phyloP scores from a whole-genome alignment of 2,888 invertebrate genomes.

The Pachymerium ferrugineum region DNA sequence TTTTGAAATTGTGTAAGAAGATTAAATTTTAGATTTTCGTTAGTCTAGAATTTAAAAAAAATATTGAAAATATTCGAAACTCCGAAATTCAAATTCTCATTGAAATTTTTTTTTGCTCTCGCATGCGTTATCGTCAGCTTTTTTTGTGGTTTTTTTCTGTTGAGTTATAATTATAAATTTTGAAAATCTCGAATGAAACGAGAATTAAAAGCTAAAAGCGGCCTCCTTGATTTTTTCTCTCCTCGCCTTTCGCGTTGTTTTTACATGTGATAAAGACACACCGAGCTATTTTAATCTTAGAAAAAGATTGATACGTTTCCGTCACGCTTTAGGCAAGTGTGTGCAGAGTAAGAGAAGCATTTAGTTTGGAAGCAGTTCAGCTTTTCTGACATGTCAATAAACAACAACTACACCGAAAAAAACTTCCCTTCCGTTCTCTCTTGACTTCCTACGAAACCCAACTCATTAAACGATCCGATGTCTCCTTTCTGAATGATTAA shows the following conservation, averaged over 20 bases:
- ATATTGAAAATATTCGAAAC: no score
- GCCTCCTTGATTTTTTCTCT: not conserved
- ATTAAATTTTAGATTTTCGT: no score
- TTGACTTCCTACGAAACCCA: not conserved
- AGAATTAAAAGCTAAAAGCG: no score
- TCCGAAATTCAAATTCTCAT: no score
- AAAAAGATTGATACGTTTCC: not conserved
- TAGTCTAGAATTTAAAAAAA: no score
- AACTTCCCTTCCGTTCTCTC: no score
- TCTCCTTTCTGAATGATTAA: not conserved
- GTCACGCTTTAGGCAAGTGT: not conserved
- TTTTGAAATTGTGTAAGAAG: no score
- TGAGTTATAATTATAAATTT: no score
- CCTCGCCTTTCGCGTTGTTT: not conserved
- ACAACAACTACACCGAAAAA: not conserved
- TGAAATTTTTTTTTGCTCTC: no score
- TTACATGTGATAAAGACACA: not conserved
- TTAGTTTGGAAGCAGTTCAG: not conserved
- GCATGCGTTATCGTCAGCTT: no score
- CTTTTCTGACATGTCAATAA: not conserved
- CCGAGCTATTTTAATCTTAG: not conserved
- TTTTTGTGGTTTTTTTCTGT: no score
- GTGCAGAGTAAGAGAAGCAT: not conserved
- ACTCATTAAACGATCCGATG: not conserved
- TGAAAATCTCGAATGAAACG: no score